Evolutionary conservation across 2,888 invertebrate genomes (phyloP).

Genomic region (Microlaimidae sp.): DNA sequence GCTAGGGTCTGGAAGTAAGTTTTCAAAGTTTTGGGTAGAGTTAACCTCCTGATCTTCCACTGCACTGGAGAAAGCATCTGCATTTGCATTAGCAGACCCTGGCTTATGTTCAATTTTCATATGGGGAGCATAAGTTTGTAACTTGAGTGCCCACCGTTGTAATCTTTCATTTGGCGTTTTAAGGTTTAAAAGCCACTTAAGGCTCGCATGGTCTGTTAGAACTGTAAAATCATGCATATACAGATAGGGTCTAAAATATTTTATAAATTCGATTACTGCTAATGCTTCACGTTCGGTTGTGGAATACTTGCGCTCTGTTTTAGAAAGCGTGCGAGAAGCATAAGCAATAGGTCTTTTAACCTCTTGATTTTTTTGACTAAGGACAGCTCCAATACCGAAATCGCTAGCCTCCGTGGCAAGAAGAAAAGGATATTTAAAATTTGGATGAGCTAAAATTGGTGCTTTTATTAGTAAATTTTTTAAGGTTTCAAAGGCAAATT

Average conservation of each 20-base stretch:
- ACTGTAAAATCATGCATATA: background rate
- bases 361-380: background rate
- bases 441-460: conserved; percentile 3
- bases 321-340: background rate
- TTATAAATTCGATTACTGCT: background rate
- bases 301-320: background rate
- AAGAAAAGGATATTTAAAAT: conserved; percentile 4
- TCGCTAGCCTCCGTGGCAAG: conserved; percentile 5
- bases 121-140: too few species aligned
- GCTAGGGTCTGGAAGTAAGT: too few species aligned
- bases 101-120: too few species aligned
- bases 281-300: background rate
- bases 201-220: background rate
- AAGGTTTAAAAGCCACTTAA: background rate
- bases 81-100: too few species aligned
- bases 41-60: too few species aligned
- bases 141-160: background rate
- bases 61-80: too few species aligned
- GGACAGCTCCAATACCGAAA: background rate
- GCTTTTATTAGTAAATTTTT: background rate
- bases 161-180: background rate
- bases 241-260: background rate
- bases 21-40: too few species aligned
- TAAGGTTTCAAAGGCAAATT: conserved; percentile 1
- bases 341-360: background rate